Percentiles rank a stretch among this genome's conserved stretches.
phyloP scores from a whole-genome alignment of 2,113 vertebrate species.

The Sciurus niger region DNA sequence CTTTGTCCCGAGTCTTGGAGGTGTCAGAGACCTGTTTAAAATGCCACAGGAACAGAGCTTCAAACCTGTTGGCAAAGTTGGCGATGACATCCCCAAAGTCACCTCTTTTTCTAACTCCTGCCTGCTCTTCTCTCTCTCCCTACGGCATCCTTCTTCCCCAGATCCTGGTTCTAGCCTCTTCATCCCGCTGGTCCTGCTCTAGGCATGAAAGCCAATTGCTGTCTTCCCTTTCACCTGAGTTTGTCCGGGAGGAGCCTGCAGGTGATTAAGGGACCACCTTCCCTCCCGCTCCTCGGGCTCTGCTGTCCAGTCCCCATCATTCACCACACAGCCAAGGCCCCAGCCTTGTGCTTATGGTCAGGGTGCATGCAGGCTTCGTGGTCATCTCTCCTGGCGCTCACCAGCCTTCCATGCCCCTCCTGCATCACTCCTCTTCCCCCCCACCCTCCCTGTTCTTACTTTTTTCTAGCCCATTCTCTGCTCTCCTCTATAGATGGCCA shows the following conservation, averaged over 20 bases:
- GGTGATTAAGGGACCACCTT: too few relatives aligned
- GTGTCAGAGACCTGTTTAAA: background rate
- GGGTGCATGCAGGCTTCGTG: fast-evolving
- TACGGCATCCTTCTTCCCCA: background rate
- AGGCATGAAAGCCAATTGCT: too few relatives aligned
- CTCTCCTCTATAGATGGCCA: background rate
- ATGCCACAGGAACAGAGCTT: background rate
- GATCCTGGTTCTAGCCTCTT: background rate
- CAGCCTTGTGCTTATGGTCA: background rate
- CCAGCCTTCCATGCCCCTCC: background rate
- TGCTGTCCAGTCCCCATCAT: background rate
- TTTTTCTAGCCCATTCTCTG: background rate
- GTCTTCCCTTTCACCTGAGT: background rate
- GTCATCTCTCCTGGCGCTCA: too few relatives aligned
- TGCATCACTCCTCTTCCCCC: background rate
- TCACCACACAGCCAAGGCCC: background rate
- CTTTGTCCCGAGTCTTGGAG: background rate
- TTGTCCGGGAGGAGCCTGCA: background rate
- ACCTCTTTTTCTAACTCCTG: background rate
- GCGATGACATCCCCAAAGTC: fast-evolving
- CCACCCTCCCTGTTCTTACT: background rate
- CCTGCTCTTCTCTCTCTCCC: background rate
- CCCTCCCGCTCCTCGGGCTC: background rate
- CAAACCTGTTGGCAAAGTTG: fast-evolving
- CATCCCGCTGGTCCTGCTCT: background rate